Conservation (phyloP, 2,113 vertebrate genomes). For the Bubalus kerabau region DNA sequence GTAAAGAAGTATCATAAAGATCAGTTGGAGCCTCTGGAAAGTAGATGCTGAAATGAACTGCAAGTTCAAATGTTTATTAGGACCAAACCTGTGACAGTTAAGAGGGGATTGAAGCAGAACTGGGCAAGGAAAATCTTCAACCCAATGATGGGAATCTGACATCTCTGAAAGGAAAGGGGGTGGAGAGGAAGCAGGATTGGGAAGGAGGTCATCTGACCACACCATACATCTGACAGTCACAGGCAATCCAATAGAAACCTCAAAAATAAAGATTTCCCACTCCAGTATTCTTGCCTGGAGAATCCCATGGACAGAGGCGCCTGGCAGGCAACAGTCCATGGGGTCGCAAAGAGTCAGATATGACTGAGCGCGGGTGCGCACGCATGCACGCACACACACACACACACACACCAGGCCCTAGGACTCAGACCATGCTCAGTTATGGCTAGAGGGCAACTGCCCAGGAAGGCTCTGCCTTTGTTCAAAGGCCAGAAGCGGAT, state of each 20-base stretch:
- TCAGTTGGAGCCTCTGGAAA: neutral
- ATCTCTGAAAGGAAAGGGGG: neutral
- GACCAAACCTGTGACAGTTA: neutral
- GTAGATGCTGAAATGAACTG: neutral
- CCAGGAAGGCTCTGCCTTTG: neutral
- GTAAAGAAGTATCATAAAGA: neutral
- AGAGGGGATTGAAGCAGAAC: neutral
- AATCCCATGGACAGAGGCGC: neutral
- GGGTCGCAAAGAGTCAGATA: neutral
- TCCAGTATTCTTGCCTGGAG: neutral
- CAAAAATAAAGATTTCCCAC: neutral
- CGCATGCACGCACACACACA: neutral
- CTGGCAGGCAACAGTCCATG: neutral
- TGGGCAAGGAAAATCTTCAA: neutral
- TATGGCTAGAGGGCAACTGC: neutral
- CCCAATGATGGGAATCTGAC: neutral
- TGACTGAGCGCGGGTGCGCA: rapidly evolving
- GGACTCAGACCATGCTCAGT: too few relatives aligned
- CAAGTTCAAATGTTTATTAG: neutral
- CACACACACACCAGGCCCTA: neutral
- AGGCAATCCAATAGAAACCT: neutral
- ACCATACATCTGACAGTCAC: neutral
- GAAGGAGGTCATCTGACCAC: neutral
- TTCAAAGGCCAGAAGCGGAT: neutral
- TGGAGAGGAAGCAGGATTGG: neutral